Percentiles rank a stretch among this genome's conserved stretches.
Evolutionary conservation across 2,888 invertebrate genomes (phyloP).

Genomic region (Embidobia sp.): DNA sequence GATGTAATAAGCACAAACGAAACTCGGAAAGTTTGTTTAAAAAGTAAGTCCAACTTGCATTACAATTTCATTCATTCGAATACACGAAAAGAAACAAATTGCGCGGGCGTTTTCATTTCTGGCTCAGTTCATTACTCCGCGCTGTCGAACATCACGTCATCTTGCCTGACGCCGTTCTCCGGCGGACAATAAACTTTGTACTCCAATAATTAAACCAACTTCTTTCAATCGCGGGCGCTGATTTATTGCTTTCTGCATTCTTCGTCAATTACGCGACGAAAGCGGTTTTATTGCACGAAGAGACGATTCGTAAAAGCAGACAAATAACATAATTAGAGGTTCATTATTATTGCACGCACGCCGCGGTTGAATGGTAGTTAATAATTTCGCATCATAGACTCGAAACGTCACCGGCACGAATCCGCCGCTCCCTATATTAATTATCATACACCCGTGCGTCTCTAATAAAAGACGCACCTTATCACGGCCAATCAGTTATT

Average conservation of each 20-base stretch:
- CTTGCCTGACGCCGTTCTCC: too few relatives aligned
- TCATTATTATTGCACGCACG: conserved; percentile 18
- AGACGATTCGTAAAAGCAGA: conserved; percentile 13
- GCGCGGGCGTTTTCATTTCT: too few relatives aligned
- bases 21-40: not conserved
- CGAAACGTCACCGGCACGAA: conserved; percentile 8
- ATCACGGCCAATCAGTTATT: conserved; percentile 3
- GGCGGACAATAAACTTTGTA: conserved; percentile 14
- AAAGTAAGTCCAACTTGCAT: too few relatives aligned
- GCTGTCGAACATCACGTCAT: too few relatives aligned
- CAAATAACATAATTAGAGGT: conserved; percentile 25
- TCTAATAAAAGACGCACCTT: conserved; percentile 18
- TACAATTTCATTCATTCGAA: not conserved
- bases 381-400: conserved; percentile 10
- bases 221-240: not conserved
- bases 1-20: too few relatives aligned
- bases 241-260: conserved; percentile 7
- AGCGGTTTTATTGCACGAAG: conserved; percentile 14
- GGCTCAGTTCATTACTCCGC: too few relatives aligned
- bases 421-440: not conserved
- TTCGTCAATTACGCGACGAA: conserved; percentile 15
- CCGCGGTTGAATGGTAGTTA: conserved; percentile 18
- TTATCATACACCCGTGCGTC: too few relatives aligned
- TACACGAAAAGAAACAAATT: too few relatives aligned
- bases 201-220: conserved; percentile 21